Percentiles rank a stretch among this genome's conserved stretches.
Evolutionary conservation across 2,113 vertebrate species (phyloP).

Genomic region (Prunella fulvescens): DNA sequence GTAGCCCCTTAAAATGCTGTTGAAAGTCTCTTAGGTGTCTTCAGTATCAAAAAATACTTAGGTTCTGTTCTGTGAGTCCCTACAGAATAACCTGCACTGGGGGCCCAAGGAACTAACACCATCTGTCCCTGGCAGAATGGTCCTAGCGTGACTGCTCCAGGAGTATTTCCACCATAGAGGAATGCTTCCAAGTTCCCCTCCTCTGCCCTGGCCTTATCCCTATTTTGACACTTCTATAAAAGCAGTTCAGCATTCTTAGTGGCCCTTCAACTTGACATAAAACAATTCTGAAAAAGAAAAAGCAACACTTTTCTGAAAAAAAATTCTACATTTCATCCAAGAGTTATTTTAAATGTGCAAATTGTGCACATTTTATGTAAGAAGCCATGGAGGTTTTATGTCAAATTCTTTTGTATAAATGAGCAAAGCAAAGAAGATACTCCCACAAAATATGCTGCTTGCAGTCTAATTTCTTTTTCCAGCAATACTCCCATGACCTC

Average conservation of each 20-base stretch:
- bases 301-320: background rate
- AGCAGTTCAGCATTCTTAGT: background rate
- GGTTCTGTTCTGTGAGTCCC: background rate
- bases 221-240: fast-evolving
- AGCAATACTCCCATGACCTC: background rate
- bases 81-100: background rate
- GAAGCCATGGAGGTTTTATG: background rate
- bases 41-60: background rate
- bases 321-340: background rate
- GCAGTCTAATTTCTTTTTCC: background rate
- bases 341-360: background rate
- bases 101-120: background rate
- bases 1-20: background rate
- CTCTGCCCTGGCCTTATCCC: background rate
- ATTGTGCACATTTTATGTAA: background rate
- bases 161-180: background rate
- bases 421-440: background rate
- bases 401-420: background rate
- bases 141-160: background rate
- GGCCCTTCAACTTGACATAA: background rate
- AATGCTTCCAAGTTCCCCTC: background rate
- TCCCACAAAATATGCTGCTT: background rate
- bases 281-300: background rate
- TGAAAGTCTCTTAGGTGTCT: background rate
- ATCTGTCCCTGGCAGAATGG: fast-evolving